A percentile compares a stretch with the other conserved stretches of the same genome.
Evolutionary conservation across 2,113 vertebrate species (phyloP).

Genomic region (Vireo altiloquus): DNA sequence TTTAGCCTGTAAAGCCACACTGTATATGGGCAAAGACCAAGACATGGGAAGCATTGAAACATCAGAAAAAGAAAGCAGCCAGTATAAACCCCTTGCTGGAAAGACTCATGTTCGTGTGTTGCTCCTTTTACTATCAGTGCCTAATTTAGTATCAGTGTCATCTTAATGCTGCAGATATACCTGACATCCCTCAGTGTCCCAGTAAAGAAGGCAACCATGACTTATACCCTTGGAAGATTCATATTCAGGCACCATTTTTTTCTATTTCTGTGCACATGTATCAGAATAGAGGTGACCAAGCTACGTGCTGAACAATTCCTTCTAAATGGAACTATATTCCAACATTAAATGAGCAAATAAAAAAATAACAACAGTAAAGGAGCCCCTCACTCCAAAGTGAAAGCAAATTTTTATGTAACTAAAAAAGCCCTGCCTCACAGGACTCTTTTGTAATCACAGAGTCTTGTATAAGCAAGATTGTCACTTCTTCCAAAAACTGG

Average conservation of each 20-base stretch:
- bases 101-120: fast-evolving
- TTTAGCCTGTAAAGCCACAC: background rate
- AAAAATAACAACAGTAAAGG: background rate
- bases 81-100: background rate
- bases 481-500: background rate
- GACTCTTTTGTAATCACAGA: background rate
- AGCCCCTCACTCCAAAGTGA: background rate
- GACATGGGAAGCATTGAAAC: background rate
- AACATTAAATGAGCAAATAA: background rate
- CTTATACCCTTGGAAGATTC: background rate
- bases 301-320: background rate
- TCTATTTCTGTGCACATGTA: background rate
- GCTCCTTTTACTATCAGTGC: background rate
- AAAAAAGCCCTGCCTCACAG: background rate
- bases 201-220: background rate
- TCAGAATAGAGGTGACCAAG: background rate
- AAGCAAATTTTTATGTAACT: background rate
- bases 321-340: background rate
- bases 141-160: background rate
- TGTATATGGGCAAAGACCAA: background rate
- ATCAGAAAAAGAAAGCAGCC: background rate
- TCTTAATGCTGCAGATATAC: background rate
- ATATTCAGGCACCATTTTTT: background rate
- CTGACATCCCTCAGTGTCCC: background rate
- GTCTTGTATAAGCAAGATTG: background rate